These are phyloP conservation scores for Apodemus agrarius DNA, from an alignment of 2,797 vertebrate genomes.

Conservation along the genomic window DNA sequence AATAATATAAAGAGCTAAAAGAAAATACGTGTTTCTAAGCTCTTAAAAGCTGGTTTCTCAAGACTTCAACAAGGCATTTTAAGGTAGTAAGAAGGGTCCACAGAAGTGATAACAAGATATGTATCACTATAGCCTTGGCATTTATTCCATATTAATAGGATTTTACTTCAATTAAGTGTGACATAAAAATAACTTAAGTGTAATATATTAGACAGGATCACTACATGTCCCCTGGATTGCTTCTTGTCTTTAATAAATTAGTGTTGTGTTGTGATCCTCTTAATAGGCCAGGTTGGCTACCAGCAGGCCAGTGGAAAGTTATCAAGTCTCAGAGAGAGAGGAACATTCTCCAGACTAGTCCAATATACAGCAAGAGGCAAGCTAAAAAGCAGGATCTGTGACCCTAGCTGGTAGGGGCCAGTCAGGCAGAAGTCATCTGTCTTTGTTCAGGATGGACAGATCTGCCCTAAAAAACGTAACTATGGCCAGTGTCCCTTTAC, in stretches of 20 bases:
- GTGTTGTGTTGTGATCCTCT: conserved; percentile 9
- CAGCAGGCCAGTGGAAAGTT: neutral
- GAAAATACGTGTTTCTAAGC: conserved; percentile 51
- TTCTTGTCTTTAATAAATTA: conserved; percentile 60
- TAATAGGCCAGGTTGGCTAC: neutral
- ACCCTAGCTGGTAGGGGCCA: neutral
- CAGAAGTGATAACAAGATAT: neutral
- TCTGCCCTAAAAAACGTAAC: neutral
- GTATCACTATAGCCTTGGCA: neutral
- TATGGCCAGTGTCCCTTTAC: neutral
- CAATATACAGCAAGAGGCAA: neutral
- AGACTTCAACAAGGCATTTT: conserved; percentile 66
- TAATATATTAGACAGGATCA: conserved; percentile 52
- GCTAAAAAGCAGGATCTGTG: neutral
- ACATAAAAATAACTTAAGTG: conserved; percentile 59
- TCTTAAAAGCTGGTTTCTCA: conserved; percentile 52
- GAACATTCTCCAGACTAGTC: neutral
- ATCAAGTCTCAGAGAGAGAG: neutral
- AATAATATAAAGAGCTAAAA: conserved; percentile 58
- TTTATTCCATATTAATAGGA: conserved; percentile 61
- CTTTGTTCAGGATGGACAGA: neutral
- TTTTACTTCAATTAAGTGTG: conserved; percentile 64
- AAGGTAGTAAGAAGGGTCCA: conserved; percentile 3
- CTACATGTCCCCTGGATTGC: conserved; percentile 8
- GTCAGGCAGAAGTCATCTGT: neutral